Base-by-base conservation (phyloP, 2,888 invertebrate genomes). In the Drosophila pseudotalamancana region DNA sequence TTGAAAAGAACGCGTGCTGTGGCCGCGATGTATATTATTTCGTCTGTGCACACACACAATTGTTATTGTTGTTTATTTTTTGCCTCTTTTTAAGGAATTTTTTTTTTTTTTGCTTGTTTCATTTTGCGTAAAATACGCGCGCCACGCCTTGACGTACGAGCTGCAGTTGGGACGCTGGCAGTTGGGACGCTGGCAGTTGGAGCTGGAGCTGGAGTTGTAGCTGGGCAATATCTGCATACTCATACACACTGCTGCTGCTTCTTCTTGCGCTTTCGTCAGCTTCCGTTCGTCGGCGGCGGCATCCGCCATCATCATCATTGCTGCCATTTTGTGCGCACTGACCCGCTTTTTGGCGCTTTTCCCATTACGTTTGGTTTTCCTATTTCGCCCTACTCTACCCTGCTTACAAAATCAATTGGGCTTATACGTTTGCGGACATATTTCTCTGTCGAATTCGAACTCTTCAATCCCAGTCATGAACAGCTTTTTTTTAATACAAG, bases 311-410 rank as follows among this genome's bases (percentile, higher is more conserved):
- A 73, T 82, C 80, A 77, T 81, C 83, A 77, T 73, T 73, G 80
- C 70, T 82, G 76, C 77, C 80, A 80, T 81, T 81, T 82, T 82
- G 81, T 82, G 80, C 81, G 71, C 83, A 67, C 83, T 81, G 81
- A 81, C 81, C 83, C 81, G 83, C 81, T 81, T 79, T 81, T 76
- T 82, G 77, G n/a, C 66, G 75, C 80, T 82, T 76, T 82, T 74
- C 76, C 83, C 80, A 83, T 80, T 83, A 83, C 83, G 78, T 81
- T 83, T 49, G 37, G 71, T 71, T 74, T 80, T 71, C 77, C 80
- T 49, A 64, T 79, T 69, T 71, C 71, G 57, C 35, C 49, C 27
- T 53, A 66, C 67, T 46, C 21, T 46, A 46, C 31, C 14, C 32
- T 46, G 23, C 4, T 21, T 27, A 27, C 21, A n/a, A n/a, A n/a